Conservation (phyloP, 2,113 vertebrate genomes). For the Pardalotus punctatus region DNA sequence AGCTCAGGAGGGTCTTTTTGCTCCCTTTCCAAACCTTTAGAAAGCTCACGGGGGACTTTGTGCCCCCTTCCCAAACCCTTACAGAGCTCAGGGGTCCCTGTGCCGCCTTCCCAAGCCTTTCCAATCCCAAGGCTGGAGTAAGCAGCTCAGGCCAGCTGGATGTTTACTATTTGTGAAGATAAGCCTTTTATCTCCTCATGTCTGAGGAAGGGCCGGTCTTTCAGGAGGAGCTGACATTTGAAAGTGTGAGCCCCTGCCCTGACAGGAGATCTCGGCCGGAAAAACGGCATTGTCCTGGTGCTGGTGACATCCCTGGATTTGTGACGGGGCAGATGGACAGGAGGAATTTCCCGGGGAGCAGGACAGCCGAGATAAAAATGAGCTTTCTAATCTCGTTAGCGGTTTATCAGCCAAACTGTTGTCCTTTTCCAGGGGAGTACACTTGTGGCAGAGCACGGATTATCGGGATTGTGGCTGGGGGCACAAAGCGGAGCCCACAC, state of each 20-base stretch:
- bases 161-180: neutral
- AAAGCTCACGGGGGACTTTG: neutral
- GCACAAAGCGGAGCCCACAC: neutral
- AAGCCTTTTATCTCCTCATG: neutral
- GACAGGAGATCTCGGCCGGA: neutral
- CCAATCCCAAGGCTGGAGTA: neutral
- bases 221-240: fast-evolving
- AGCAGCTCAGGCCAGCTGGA: neutral
- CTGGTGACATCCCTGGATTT: neutral
- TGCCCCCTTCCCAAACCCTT: neutral
- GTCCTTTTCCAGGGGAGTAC: neutral
- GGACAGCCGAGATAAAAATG: neutral
- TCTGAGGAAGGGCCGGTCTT: neutral
- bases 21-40: neutral
- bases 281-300: fast-evolving
- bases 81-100: neutral
- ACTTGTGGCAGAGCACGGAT: neutral
- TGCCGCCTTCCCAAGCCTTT: neutral
- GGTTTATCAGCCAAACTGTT: neutral
- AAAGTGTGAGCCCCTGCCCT: neutral
- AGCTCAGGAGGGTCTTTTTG: neutral
- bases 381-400: neutral
- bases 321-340: fast-evolving
- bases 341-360: neutral
- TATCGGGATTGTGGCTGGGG: neutral